These are phyloP conservation scores for Hypanus sabinus DNA, from an alignment of 2,113 vertebrate genomes.

Conservation along the genomic window DNA sequence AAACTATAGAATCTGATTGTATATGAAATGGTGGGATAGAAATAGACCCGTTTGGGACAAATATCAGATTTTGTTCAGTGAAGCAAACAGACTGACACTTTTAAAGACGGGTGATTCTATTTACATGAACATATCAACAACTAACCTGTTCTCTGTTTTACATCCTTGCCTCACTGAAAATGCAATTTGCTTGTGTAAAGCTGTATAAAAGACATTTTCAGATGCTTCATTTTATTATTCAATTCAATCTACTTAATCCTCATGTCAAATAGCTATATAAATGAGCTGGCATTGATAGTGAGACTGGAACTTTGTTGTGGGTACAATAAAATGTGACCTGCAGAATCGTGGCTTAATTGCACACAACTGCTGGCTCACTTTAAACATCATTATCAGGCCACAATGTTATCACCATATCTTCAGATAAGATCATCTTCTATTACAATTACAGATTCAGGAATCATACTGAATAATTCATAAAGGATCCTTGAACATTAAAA, in stretches of 20 bases:
- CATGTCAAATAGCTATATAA: slow-evolving; percentile 11
- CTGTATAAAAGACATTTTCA: slow-evolving; percentile 26
- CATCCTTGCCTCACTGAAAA: not conserved
- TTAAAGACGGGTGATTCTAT: not conserved
- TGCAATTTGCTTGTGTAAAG: not conserved
- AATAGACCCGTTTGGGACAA: not conserved
- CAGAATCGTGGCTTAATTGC: not conserved
- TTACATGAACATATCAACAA: slow-evolving; percentile 5
- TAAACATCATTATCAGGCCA: not conserved
- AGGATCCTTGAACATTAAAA: not conserved
- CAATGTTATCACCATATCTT: not conserved
- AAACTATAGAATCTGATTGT: too few relatives aligned
- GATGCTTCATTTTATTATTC: not conserved
- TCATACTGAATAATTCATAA: slow-evolving; percentile 18
- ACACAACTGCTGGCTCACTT: not conserved
- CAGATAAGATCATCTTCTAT: not conserved
- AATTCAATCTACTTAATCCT: slow-evolving; percentile 9
- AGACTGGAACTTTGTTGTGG: not conserved
- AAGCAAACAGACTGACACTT: not conserved
- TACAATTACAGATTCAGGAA: not conserved
- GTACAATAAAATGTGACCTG: not conserved
- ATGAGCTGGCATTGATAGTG: not conserved
- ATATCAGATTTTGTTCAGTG: not conserved
- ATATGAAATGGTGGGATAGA: not conserved
- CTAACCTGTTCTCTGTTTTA: slow-evolving; percentile 17